A percentile compares a stretch with the other conserved stretches of the same genome.
phyloP scores from a whole-genome alignment of 2,113 vertebrate genomes.

The Nothocercus julius region DNA sequence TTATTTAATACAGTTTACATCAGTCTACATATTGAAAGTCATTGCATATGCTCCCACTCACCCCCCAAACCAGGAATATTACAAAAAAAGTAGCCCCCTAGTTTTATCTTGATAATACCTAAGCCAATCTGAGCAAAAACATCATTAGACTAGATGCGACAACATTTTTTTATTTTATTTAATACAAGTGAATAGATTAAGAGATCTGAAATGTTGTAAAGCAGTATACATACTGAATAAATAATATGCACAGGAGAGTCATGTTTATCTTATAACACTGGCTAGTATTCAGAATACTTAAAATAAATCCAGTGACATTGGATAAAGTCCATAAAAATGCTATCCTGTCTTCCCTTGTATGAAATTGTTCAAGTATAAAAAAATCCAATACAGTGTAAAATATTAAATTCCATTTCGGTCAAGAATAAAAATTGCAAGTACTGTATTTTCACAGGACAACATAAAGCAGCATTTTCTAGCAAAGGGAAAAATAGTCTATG shows the following conservation, averaged over 20 bases:
- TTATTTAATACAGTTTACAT: background rate
- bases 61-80: background rate
- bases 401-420: slow-evolving; percentile 91
- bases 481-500: slow-evolving; percentile 76
- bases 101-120: background rate
- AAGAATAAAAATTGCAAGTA: slow-evolving; percentile 96
- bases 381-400: slow-evolving; percentile 99
- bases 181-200: slow-evolving; percentile 91
- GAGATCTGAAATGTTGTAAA: slow-evolving; percentile 91
- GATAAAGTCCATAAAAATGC: slow-evolving; percentile 92
- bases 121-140: slow-evolving; percentile 33
- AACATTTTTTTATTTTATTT: slow-evolving; percentile 88
- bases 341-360: slow-evolving; percentile 98
- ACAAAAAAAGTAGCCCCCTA: background rate
- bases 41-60: background rate
- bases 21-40: background rate
- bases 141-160: slow-evolving; percentile 51
- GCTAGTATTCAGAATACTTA: slow-evolving; percentile 84
- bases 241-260: slow-evolving; percentile 91
- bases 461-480: slow-evolving; percentile 92
- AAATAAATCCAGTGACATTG: slow-evolving; percentile 96
- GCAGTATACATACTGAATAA: slow-evolving; percentile 86
- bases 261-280: slow-evolving; percentile 91
- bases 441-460: slow-evolving; percentile 89
- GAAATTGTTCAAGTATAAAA: slow-evolving; percentile 99